phyloP scores from a whole-genome alignment of 2,888 invertebrate species.

The Linyphia triangularis region DNA sequence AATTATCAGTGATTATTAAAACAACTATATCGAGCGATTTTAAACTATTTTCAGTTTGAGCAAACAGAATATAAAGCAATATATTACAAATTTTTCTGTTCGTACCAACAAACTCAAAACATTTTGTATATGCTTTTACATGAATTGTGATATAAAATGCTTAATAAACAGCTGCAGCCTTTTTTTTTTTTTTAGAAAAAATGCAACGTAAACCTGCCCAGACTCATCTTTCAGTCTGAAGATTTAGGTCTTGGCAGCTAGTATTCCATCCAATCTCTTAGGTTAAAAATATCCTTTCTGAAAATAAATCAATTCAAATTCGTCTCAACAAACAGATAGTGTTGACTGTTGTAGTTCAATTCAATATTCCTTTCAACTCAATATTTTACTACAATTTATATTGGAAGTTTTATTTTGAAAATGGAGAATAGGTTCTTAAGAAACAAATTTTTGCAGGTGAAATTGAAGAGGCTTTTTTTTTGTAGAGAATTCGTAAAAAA shows the following conservation, averaged over 20 bases:
- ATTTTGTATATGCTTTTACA: no score
- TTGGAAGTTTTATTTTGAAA: constrained; percentile 3
- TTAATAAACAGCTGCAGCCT: no score
- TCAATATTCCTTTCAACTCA: not conserved
- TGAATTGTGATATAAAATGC: no score
- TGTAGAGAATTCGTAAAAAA: not conserved
- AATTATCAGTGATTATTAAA: no score
- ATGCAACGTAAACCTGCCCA: not conserved
- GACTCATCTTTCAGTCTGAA: not conserved
- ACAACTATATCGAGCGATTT: no score
- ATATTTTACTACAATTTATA: constrained; percentile 3
- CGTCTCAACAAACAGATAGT: not conserved
- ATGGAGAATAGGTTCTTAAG: not conserved
- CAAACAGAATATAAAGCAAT: no score
- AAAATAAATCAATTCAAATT: not conserved
- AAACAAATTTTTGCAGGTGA: not conserved
- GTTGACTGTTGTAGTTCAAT: not conserved
- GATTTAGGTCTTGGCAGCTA: not conserved
- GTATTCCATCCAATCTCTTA: not conserved
- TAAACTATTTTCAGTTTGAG: no score
- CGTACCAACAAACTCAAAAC: no score
- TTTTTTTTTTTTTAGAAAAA: not conserved
- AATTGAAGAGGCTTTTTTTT: not conserved
- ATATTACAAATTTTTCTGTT: no score
- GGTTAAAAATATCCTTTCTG: not conserved